Conservation (phyloP, 2,797 vertebrate genomes). For the Silurus aristotelis region DNA sequence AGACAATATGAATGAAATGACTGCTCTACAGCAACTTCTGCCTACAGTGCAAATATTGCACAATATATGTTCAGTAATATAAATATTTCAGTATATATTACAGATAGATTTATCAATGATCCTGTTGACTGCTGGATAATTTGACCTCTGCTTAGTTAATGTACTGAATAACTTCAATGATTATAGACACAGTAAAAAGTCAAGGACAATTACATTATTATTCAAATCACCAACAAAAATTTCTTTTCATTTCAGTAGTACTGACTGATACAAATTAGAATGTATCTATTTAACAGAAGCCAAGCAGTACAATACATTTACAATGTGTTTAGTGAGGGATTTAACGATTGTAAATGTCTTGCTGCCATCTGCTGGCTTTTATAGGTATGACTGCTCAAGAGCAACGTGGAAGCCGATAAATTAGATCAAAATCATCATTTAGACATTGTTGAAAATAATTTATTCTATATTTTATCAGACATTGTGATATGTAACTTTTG, state of each 20-base stretch:
- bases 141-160: background rate
- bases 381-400: background rate
- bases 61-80: background rate
- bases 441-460: background rate
- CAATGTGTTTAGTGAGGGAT: background rate
- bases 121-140: background rate
- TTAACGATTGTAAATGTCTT: background rate
- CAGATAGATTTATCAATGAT: background rate
- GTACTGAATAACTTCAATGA: background rate
- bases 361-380: background rate
- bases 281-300: background rate
- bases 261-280: background rate
- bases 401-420: background rate
- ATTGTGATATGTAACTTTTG: background rate
- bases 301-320: background rate
- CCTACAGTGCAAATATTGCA: background rate
- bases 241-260: too few species aligned
- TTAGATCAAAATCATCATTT: background rate
- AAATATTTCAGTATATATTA: background rate
- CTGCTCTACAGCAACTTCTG: background rate
- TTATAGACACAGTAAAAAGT: background rate
- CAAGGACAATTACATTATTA: background rate
- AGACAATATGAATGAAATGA: background rate
- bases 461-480: background rate
- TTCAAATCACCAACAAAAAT: too few species aligned